Evolutionary conservation across 2,797 vertebrate species (phyloP), one percentile per base, ranked within the genome.

Genomic region (Micromesistius poutassou): DNA sequence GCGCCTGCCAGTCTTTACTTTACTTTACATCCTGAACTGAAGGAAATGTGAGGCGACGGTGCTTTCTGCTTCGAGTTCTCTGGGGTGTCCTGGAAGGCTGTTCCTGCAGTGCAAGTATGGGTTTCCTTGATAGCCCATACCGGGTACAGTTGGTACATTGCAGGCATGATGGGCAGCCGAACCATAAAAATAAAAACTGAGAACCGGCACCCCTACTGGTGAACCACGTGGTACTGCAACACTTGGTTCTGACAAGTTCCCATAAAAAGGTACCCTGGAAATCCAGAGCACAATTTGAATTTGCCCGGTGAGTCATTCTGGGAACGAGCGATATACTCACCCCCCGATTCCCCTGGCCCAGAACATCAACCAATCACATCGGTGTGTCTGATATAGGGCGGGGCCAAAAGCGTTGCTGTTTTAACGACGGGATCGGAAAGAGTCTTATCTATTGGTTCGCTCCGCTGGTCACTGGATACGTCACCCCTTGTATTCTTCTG

Each of bases 1-100:
- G 85, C 82, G 62, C 77, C 82, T 76, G 82, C 83, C 46, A 19
- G 46, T 9, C 55, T n/a, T 1, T 62, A n/a, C 55, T n/a, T 1
- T 62, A n/a, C 55, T 62, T n/a, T 62, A 62, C 22, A 62, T 62
- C 62, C 7, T n/a, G n/a, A 62, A 62, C 12, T 1, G 25, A 68
- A 68, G 9, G 9, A 28, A 28, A 25, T 25, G 25, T 12, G 25
- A 38, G 71, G 77, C 42, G 13, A 6, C 66, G 22, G 30, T 33
- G n/a, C 55, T 73, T 75, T 78, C 73, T 70, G 40, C 10, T 75
- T 36, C 46, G 13, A 80, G 75, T 50, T 19, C 22, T 62, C 14
- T 22, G 1, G 9, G 25, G n/a, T 25, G 28, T 28, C n/a, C 8
- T n/a, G n/a, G 12, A 62, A 3, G 13, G 2, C 55, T 22, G 19